These are phyloP conservation scores for Equus przewalskii DNA, from an alignment of 2,113 vertebrate species.

Conservation along the genomic window DNA sequence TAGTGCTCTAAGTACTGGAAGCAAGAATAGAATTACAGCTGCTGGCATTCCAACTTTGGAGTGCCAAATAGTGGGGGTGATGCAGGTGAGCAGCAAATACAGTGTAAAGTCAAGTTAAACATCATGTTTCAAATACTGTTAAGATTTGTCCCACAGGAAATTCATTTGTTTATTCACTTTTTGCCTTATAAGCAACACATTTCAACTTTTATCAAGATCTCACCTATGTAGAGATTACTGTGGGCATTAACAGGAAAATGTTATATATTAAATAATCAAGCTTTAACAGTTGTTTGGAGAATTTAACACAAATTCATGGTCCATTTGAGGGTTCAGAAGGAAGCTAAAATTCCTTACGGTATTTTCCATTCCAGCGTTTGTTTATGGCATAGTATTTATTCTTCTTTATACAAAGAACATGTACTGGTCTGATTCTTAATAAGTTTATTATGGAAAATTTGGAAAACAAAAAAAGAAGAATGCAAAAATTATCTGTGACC, in stretches of 20 bases:
- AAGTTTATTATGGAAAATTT: background rate
- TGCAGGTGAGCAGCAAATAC: background rate
- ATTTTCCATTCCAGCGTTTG: background rate
- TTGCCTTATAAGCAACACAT: background rate
- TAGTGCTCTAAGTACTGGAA: background rate
- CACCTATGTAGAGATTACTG: background rate
- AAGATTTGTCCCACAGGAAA: background rate
- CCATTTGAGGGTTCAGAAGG: background rate
- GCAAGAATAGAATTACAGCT: background rate
- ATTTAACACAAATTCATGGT: background rate
- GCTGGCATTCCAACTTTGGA: background rate
- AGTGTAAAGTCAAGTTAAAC: background rate
- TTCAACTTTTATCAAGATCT: background rate
- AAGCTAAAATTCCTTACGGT: background rate
- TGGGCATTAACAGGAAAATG: background rate
- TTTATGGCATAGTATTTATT: background rate
- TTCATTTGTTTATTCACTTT: background rate
- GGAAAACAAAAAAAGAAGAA: background rate
- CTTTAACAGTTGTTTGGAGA: background rate
- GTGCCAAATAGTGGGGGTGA: background rate
- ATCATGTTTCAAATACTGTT: background rate
- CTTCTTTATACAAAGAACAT: background rate
- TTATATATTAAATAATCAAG: background rate
- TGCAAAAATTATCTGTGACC: background rate
- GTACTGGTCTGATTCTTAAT: background rate